Evolutionary conservation across 2,888 invertebrate genomes (phyloP), one percentile per base, ranked within the genome.

Genomic region (Adela reaumurella): DNA sequence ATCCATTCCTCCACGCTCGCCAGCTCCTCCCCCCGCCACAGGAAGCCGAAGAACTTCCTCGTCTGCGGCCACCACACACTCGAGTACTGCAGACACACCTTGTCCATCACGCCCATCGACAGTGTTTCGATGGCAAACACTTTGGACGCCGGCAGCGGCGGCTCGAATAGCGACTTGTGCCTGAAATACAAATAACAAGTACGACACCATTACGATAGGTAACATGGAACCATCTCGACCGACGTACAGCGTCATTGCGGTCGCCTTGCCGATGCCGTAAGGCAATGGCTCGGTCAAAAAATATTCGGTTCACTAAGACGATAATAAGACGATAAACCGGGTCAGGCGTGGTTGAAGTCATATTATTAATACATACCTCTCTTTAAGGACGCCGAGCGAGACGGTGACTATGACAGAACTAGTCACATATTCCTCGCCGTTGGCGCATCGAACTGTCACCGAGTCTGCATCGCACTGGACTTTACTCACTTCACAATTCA

Each of bases 311-410:
- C n/a, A n/a, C n/a, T n/a, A n/a, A n/a, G n/a, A n/a, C n/a, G n/a
- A n/a, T n/a, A n/a, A n/a, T n/a, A n/a, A n/a, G n/a, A n/a, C n/a
- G n/a, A n/a, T n/a, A n/a, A n/a, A n/a, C n/a, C n/a, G n/a, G n/a
- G n/a, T n/a, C n/a, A n/a, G n/a, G n/a, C n/a, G n/a, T n/a, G n/a
- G n/a, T n/a, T n/a, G n/a, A n/a, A n/a, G n/a, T n/a, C n/a, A n/a
- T n/a, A n/a, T n/a, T n/a, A n/a, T n/a, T n/a, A n/a, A n/a, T n/a
- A n/a, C n/a, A 53, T 53, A 74, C 74, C 67, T 67, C 18, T 79
- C 78, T 59, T 89, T 89, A 16, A 90, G 65, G 0, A 87, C 87
- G 0, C 89, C 90, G 0, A 90, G 62, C 0, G 90, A 86, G 0
- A 83, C 72, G 0, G 90, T 90, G 1, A 88, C 69, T 20, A 91